A percentile compares a stretch with the other conserved stretches of the same genome.
Conservation (phyloP, 1,140 invertebrate genomes). For the Bombus turneri region DNA sequence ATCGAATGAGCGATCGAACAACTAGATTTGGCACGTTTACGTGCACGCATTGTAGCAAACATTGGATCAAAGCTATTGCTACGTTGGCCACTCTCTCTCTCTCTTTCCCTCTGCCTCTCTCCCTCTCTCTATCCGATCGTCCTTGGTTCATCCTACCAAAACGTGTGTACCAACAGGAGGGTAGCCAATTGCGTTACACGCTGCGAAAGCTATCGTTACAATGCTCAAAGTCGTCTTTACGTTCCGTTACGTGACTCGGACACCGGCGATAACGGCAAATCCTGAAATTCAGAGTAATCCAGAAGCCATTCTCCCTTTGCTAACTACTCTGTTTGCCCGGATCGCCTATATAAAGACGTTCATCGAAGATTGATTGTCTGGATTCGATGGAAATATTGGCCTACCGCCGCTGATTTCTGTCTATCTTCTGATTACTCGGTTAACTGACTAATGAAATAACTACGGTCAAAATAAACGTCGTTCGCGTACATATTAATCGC, state of each 20-base stretch:
- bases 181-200: slow-evolving; percentile 62
- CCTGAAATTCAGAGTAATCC: slow-evolving; percentile 40
- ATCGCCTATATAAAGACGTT: slow-evolving; percentile 39
- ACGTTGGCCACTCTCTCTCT: slow-evolving; percentile 12
- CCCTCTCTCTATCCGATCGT: slow-evolving; percentile 40
- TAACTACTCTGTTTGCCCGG: slow-evolving; percentile 29
- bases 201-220: slow-evolving; percentile 64
- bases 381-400: slow-evolving; percentile 5
- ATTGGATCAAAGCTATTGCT: slow-evolving; percentile 60
- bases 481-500: background rate
- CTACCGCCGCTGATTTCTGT: background rate
- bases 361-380: slow-evolving; percentile 26
- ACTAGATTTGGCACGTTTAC: slow-evolving; percentile 62
- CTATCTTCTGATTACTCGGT: background rate
- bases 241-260: slow-evolving; percentile 62
- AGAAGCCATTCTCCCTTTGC: slow-evolving; percentile 33
- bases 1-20: slow-evolving; percentile 65
- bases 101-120: background rate
- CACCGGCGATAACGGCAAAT: slow-evolving; percentile 58
- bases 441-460: background rate
- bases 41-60: slow-evolving; percentile 61
- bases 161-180: slow-evolving; percentile 54
- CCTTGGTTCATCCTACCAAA: slow-evolving; percentile 63
- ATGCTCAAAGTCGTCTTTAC: slow-evolving; percentile 66
- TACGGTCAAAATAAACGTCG: background rate